A percentile compares a stretch with the other conserved stretches of the same genome.
phyloP scores from a whole-genome alignment of 2,888 invertebrate species.

The Agonopterix heracliana region DNA sequence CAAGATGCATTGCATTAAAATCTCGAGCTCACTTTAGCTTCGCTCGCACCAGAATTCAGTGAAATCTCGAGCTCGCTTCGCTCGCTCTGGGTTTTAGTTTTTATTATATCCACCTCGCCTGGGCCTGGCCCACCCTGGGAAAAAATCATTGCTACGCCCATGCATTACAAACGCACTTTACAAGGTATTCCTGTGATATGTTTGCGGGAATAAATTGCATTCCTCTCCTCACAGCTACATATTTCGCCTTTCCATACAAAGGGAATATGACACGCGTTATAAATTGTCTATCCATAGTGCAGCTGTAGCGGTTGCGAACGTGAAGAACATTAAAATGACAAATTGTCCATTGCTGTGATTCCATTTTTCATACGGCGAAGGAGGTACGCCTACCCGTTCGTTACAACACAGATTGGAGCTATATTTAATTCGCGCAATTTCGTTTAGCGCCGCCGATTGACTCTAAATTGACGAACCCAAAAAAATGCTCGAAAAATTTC shows the following conservation, averaged over 20 bases:
- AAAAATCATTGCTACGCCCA: too few relatives aligned
- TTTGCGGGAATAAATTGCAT: slow-evolving; percentile 44
- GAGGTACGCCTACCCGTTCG: slow-evolving; percentile 29
- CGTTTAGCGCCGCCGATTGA: slow-evolving; percentile 27
- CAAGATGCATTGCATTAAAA: too few relatives aligned
- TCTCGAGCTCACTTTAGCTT: too few relatives aligned
- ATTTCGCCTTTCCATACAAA: slow-evolving; percentile 37
- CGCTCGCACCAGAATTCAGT: too few relatives aligned
- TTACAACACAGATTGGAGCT: slow-evolving; percentile 20
- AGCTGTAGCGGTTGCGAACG: slow-evolving; percentile 37
- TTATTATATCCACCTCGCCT: too few relatives aligned
- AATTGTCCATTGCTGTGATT: slow-evolving; percentile 55
- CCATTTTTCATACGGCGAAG: slow-evolving; percentile 55
- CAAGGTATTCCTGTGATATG: slow-evolving; percentile 25
- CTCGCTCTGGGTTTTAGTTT: too few relatives aligned
- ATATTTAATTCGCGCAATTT: slow-evolving; percentile 46
- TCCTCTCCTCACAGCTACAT: slow-evolving; percentile 36
- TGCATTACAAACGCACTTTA: slow-evolving; percentile 23
- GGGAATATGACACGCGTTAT: slow-evolving; percentile 46
- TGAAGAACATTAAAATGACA: slow-evolving; percentile 63
- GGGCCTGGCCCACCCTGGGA: too few relatives aligned
- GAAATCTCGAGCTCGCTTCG: too few relatives aligned
- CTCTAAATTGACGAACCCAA: slow-evolving; percentile 28
- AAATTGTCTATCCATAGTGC: slow-evolving; percentile 53
- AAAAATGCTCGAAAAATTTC: slow-evolving; percentile 29